Evolutionary conservation across 1,140 invertebrate species (phyloP).

Genomic region (Holotrichia oblita): DNA sequence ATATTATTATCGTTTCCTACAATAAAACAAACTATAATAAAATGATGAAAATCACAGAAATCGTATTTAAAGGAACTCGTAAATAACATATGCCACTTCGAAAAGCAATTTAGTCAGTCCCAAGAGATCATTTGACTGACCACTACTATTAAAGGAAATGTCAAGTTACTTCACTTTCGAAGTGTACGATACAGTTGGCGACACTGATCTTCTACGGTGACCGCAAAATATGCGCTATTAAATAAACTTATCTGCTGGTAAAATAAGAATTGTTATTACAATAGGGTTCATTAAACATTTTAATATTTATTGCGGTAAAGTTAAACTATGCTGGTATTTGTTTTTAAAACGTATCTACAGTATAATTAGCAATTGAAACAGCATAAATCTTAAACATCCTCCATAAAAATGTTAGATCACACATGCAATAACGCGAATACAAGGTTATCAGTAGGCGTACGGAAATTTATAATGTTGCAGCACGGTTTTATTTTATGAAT

Average conservation of each 20-base stretch:
- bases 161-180: slow-evolving; percentile 41
- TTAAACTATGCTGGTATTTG: background rate
- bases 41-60: too few relatives aligned
- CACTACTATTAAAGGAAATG: slow-evolving; percentile 38
- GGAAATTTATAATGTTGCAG: background rate
- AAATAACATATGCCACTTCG: slow-evolving; percentile 1
- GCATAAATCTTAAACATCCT: background rate
- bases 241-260: background rate
- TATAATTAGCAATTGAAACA: background rate
- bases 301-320: too few relatives aligned
- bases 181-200: slow-evolving; percentile 9
- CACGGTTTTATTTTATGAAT: slow-evolving; percentile 13
- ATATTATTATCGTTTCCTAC: too few relatives aligned
- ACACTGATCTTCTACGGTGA: background rate
- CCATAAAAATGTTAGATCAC: slow-evolving; percentile 12
- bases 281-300: too few relatives aligned
- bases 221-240: background rate
- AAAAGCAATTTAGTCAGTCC: slow-evolving; percentile 6
- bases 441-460: slow-evolving; percentile 10
- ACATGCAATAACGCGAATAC: background rate
- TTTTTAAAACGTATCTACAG: background rate
- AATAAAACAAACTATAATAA: too few relatives aligned
- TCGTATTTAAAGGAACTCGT: too few relatives aligned
- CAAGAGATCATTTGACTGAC: slow-evolving; percentile 3
- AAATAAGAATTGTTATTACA: background rate